phyloP scores from a whole-genome alignment of 2,113 vertebrate genomes.

The Megaleporinus macrocephalus region DNA sequence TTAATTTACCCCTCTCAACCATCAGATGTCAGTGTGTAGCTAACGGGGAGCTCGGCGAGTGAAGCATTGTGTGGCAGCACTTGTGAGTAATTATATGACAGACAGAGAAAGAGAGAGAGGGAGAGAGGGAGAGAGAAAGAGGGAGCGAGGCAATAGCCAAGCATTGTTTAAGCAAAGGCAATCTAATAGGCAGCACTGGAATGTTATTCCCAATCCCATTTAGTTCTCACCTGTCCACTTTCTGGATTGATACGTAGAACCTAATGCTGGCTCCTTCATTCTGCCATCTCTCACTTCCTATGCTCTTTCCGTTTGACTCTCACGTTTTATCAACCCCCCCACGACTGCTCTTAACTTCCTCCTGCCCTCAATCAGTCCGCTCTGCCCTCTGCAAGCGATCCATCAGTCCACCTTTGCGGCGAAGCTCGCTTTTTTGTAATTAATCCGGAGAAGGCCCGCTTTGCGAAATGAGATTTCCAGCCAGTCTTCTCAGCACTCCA shows the following conservation, averaged over 20 bases:
- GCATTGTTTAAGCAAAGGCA: neutral
- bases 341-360: conserved; percentile 1
- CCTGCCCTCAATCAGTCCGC: conserved; percentile 36
- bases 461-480: conserved; percentile 24
- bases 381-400: conserved; percentile 24
- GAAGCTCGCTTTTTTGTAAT: conserved; percentile 18
- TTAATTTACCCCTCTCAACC: conserved; percentile 69
- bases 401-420: conserved; percentile 8
- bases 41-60: conserved; percentile 34
- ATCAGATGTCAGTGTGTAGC: conserved; percentile 73
- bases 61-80: conserved; percentile 20
- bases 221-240: conserved; percentile 10
- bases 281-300: neutral
- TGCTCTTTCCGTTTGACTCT: neutral
- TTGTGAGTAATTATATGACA: conserved; percentile 42
- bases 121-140: conserved; percentile 7
- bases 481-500: conserved; percentile 37
- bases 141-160: neutral
- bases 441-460: conserved; percentile 25
- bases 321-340: neutral
- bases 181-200: neutral
- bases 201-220: conserved; percentile 26
- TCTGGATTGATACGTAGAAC: neutral
- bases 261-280: neutral
- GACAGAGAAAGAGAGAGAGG: conserved; percentile 13